Evolutionary conservation across 2,888 invertebrate species (phyloP), one percentile per base, ranked within the genome.

Genomic region (Leucania comma): DNA sequence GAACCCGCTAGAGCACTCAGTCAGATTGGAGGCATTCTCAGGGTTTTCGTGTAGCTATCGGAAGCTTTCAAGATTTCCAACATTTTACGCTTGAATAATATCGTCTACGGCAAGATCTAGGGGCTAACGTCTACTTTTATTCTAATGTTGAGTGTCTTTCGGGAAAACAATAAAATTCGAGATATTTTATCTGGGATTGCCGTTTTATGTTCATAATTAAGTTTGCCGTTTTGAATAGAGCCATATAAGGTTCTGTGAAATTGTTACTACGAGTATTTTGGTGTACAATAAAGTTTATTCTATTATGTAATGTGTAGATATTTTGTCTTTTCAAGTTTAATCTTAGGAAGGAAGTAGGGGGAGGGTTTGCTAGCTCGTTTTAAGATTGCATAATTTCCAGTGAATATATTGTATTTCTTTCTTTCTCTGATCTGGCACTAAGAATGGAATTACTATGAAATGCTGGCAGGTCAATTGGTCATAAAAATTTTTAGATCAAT

Each of bases 61-160:
- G 91, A 89, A 91, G 90, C 92, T 91, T 89, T 90, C 87, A 88
- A 91, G 89, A 90, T 90, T 91, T 90, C 89, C 90, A 83, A 89
- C 89, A 87, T 90, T 91, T 89, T 87, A 80, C 85, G 80, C 86
- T 85, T 68, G 78, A 69, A 81, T 84, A 86, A 86, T 84, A 85
- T 86, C 73, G 84, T 76, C 71, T 82, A 56, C 50, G 72, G 42
- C n/a, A 57, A 71, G 72, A 82, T 82, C 78, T 78, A 82, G 75
- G 65, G 72, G 65, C 72, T 69, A 81, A 48, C 64, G 51, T 73
- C 72, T 81, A 38, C 68, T 76, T 75, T 74, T 70, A 81, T 79
- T 76, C 76, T 79, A 76, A 72, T 76, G 65, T 72, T 59, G n/a
- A 14, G 62, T 67, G 61, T 67, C 53, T 82, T 63, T 68, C 38